Conservation (phyloP, 2,797 vertebrate genomes). For the Myotis myotis region DNA sequence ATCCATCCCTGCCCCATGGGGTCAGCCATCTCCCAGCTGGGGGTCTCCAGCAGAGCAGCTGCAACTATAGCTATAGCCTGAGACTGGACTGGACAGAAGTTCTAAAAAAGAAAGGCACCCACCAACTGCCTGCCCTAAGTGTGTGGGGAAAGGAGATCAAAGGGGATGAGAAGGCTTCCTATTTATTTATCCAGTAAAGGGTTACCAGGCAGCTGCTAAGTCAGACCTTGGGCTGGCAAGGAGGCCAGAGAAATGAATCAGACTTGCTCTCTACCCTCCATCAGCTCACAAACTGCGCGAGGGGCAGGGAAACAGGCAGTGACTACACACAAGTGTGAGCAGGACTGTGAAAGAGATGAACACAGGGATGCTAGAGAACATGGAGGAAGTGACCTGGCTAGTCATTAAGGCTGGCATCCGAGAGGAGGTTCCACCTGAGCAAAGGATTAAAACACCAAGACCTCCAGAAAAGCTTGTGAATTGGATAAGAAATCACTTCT, state of each 20-base stretch:
- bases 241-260: constrained; percentile 52
- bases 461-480: constrained; percentile 39
- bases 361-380: background rate
- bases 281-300: background rate
- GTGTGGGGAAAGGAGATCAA: background rate
- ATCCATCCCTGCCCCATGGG: background rate
- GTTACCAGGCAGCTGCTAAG: background rate
- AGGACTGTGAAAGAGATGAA: constrained; percentile 32
- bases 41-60: background rate
- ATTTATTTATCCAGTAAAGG: constrained; percentile 39
- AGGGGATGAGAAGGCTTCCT: background rate
- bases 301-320: background rate
- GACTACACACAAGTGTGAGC: background rate
- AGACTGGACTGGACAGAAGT: background rate
- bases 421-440: background rate
- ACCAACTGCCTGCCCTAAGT: background rate
- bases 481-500: constrained; percentile 35
- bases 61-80: background rate
- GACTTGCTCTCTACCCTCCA: background rate
- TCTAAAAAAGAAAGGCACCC: background rate
- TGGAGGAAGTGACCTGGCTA: background rate
- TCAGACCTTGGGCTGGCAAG: background rate
- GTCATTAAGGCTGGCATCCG: background rate
- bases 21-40: constrained; percentile 19
- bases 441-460: constrained; percentile 42